A percentile compares a stretch with the other conserved stretches of the same genome.
Evolutionary conservation across 2,113 vertebrate genomes (phyloP).

Genomic region (Emydura subglobosa): DNA sequence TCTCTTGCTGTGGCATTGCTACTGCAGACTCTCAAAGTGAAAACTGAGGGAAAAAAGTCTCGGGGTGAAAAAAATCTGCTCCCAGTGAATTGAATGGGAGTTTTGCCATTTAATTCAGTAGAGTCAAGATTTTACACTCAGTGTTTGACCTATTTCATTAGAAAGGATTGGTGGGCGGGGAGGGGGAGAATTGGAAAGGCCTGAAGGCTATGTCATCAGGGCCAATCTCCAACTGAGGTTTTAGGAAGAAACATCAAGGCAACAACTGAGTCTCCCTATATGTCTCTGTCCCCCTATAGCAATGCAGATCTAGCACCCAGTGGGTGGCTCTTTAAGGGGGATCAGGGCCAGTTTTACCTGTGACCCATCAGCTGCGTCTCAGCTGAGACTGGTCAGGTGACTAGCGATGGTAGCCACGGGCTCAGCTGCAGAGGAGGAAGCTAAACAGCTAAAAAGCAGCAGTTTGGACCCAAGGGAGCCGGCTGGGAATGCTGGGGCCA

Average conservation of each 20-base stretch:
- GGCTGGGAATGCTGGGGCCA: not conserved
- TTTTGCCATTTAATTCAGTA: not conserved
- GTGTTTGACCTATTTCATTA: not conserved
- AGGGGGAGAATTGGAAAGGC: not conserved
- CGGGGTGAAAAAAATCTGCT: not conserved
- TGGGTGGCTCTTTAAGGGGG: not conserved
- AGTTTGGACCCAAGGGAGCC: not conserved
- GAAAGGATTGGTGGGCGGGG: not conserved
- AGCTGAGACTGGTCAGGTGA: not conserved
- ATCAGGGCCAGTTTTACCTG: not conserved
- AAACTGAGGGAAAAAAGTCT: not conserved
- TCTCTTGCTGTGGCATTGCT: not conserved
- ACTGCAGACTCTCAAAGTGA: not conserved
- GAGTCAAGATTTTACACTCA: not conserved
- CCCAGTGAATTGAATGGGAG: accelerated
- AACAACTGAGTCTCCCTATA: not conserved
- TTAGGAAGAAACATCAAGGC: not conserved
- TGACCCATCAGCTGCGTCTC: not conserved
- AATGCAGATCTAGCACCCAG: not conserved
- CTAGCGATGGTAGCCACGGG: not conserved
- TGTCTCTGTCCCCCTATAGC: not conserved
- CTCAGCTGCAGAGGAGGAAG: not conserved
- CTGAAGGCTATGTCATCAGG: not conserved
- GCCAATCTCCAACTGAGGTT: not conserved
- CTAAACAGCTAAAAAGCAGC: no score